phyloP scores from a whole-genome alignment of 2,888 invertebrate genomes.

The Apomyelois bistriatella region DNA sequence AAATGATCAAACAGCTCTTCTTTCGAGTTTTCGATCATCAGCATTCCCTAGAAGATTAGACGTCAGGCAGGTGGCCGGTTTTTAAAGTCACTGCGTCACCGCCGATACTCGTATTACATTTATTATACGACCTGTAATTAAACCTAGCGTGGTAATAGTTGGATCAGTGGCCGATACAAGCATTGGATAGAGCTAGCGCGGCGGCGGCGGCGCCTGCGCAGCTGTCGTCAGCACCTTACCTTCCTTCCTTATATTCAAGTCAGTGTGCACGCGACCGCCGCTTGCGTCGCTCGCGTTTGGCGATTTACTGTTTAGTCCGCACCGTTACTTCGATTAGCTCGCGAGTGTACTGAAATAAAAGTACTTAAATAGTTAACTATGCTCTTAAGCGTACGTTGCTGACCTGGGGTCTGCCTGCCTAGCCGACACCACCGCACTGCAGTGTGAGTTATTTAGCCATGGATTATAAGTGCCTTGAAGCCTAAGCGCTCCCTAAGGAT shows the following conservation, averaged over 20 bases:
- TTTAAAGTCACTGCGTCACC: no score
- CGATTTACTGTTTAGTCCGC: not conserved
- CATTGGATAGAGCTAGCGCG: no score
- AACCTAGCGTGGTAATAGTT: no score
- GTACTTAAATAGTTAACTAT: not conserved
- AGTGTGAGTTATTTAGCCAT: not conserved
- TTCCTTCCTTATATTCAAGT: not conserved
- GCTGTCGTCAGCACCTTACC: no score
- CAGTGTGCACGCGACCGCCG: conserved; percentile 2
- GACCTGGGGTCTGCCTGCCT: not conserved
- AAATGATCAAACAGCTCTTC: no score
- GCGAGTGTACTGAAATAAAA: not conserved
- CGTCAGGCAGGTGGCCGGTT: no score
- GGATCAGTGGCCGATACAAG: no score
- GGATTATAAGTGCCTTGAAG: not conserved
- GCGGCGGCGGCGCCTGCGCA: no score
- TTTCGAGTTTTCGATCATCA: no score
- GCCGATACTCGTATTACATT: no score
- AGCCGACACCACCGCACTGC: not conserved
- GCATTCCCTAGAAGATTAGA: no score
- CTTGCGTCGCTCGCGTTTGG: not conserved
- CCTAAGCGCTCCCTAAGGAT: not conserved
- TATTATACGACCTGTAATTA: no score
- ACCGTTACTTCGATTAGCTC: not conserved
- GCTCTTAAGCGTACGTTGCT: not conserved